Evolutionary conservation across 2,113 vertebrate species (phyloP).

Genomic region (Pteronura brasiliensis): DNA sequence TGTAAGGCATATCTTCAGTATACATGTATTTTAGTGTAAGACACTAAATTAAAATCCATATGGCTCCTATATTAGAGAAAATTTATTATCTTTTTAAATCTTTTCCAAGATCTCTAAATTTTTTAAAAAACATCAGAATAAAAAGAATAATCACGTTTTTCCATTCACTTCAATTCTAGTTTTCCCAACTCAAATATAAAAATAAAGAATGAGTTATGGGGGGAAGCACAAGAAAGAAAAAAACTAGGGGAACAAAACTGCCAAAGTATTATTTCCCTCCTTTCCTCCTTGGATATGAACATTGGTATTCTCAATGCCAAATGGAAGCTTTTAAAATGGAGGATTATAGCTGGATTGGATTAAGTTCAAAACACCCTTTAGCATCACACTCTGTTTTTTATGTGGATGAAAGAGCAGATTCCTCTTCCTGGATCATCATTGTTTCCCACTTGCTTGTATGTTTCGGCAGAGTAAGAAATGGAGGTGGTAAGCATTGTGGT

Average conservation of each 20-base stretch:
- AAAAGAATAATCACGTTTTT: neutral
- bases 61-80: neutral
- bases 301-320: neutral
- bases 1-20: neutral
- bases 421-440: neutral
- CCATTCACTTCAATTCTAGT: neutral
- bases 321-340: neutral
- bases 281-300: neutral
- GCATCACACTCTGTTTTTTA: neutral
- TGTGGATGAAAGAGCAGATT: neutral
- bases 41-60: slow-evolving; percentile 25
- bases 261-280: neutral
- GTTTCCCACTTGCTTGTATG: neutral
- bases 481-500: neutral
- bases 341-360: neutral
- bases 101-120: neutral
- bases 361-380: neutral
- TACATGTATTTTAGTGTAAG: neutral
- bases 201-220: neutral
- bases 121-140: neutral
- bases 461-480: neutral
- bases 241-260: neutral
- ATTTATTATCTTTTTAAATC: neutral
- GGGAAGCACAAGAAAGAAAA: neutral
- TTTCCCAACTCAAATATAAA: slow-evolving; percentile 37